These are phyloP conservation scores for Cosmorhoe ocellata DNA, from an alignment of 2,888 invertebrate species.

Conservation along the genomic window DNA sequence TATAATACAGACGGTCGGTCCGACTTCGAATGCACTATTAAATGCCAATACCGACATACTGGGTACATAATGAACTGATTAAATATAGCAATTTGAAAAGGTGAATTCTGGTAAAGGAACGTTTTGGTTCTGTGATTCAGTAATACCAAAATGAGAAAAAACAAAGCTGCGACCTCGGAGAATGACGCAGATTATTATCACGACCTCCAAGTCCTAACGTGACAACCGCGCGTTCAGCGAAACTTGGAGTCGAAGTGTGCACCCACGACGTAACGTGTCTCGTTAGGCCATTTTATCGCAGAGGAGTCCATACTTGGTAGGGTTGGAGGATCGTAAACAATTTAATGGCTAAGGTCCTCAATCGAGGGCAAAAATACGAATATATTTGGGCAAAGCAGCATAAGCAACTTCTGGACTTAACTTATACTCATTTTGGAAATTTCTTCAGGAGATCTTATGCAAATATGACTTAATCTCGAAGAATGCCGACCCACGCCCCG, in stretches of 20 bases:
- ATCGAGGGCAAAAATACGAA: constrained; percentile 45
- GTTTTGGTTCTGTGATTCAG: constrained; percentile 22
- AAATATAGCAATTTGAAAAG: no score
- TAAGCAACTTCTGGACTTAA: constrained; percentile 1
- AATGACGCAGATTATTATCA: constrained; percentile 56
- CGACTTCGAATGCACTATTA: constrained; percentile 36
- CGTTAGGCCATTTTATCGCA: constrained; percentile 58
- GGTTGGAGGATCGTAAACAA: constrained; percentile 52
- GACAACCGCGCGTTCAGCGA: constrained; percentile 59
- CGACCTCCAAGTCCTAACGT: constrained; percentile 52
- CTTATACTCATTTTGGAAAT: constrained; percentile 16
- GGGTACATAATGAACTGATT: no score
- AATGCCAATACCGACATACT: no score
- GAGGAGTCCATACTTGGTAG: constrained; percentile 56
- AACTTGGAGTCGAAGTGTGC: constrained; percentile 55
- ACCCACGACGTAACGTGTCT: constrained; percentile 70
- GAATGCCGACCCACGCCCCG: constrained; percentile 30
- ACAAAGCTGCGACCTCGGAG: constrained; percentile 43
- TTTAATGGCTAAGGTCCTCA: constrained; percentile 46
- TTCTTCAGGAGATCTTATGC: constrained; percentile 19
- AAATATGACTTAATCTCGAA: constrained; percentile 31
- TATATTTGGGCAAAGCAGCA: constrained; percentile 35
- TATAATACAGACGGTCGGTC: constrained; percentile 41
- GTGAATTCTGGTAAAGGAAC: no score
- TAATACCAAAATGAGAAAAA: constrained; percentile 39